A percentile compares a stretch with the other conserved stretches of the same genome.
These are phyloP conservation scores for Aix galericulata DNA, from an alignment of 2,113 vertebrate genomes.

Conservation along the genomic window DNA sequence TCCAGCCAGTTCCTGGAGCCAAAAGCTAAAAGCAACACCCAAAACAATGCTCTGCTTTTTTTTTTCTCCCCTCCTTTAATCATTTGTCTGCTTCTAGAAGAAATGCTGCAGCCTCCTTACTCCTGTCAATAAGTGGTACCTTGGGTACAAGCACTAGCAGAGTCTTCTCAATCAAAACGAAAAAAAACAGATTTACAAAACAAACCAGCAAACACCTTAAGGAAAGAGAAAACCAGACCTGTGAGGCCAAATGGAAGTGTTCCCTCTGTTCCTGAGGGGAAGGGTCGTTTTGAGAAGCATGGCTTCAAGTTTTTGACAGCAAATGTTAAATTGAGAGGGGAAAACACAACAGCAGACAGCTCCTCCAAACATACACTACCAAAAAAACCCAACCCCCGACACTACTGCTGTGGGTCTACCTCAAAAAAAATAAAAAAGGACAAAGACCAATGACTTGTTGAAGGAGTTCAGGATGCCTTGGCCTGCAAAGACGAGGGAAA, in stretches of 20 bases:
- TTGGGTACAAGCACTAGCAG: background rate
- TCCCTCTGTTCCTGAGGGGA: background rate
- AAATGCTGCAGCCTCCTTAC: background rate
- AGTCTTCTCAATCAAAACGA: background rate
- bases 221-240: background rate
- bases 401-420: background rate
- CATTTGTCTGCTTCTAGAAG: background rate
- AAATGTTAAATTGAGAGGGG: background rate
- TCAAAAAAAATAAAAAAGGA: background rate
- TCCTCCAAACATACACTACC: background rate
- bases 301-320: background rate
- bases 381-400: background rate
- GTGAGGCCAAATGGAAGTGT: background rate
- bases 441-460: background rate
- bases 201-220: background rate
- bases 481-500: background rate
- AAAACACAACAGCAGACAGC: background rate
- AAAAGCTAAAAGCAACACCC: background rate
- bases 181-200: background rate
- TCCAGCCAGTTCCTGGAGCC: background rate
- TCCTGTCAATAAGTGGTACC: background rate
- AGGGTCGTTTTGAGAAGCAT: background rate
- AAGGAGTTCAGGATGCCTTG: background rate
- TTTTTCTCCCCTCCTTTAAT: background rate
- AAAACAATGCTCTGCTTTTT: background rate